Percentiles rank a stretch among this genome's conserved stretches.
Conservation (phyloP, 2,113 vertebrate species). For the Gopherus evgoodei region DNA sequence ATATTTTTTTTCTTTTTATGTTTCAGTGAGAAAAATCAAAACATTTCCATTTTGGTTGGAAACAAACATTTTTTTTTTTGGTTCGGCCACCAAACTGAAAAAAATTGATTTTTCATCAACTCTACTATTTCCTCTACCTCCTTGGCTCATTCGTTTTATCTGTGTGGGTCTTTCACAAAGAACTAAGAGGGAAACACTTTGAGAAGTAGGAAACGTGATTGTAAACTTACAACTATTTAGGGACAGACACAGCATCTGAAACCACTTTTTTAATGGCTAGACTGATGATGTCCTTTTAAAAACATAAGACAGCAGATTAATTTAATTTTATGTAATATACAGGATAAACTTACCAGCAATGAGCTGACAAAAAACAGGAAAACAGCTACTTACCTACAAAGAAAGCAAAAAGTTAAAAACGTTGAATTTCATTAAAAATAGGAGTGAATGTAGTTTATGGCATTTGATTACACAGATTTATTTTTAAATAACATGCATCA, state of each 20-base stretch:
- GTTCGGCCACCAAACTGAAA: not conserved
- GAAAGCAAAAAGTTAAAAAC: not conserved
- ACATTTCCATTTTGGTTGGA: not conserved
- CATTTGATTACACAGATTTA: not conserved
- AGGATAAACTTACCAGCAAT: constrained; percentile 44
- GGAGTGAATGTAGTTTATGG: not conserved
- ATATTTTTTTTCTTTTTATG: not conserved
- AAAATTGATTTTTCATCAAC: not conserved
- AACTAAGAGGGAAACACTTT: not conserved
- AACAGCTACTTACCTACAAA: constrained; percentile 70
- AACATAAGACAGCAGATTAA: not conserved
- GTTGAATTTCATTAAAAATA: not conserved
- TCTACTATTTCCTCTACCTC: not conserved
- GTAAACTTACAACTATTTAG: not conserved
- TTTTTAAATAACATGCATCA: not conserved
- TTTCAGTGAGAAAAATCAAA: not conserved
- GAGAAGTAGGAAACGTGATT: not conserved
- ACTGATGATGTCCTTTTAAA: not conserved
- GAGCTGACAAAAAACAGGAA: not conserved
- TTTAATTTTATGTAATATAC: not conserved
- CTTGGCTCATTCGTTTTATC: constrained; percentile 1
- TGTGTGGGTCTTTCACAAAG: constrained; percentile 10
- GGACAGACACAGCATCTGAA: not conserved
- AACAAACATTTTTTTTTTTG: not conserved
- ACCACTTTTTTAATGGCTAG: not conserved